phyloP scores from a whole-genome alignment of 2,797 vertebrate species.

The Bradypus variegatus region DNA sequence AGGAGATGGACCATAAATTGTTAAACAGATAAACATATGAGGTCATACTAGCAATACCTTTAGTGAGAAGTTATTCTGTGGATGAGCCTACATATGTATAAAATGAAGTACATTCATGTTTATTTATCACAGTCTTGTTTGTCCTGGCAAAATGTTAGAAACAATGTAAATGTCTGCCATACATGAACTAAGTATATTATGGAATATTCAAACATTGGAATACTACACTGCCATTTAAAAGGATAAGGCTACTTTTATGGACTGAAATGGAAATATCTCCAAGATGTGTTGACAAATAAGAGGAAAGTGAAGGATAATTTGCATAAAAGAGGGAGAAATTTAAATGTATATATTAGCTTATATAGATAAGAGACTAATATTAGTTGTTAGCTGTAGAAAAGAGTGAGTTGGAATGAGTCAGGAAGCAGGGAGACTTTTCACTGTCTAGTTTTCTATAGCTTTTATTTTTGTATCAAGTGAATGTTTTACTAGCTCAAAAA shows the following conservation, averaged over 20 bases:
- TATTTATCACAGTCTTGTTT: background rate
- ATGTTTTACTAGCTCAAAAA: background rate
- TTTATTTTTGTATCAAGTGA: background rate
- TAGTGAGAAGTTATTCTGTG: background rate
- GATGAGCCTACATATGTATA: background rate
- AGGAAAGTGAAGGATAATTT: background rate
- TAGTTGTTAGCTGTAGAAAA: background rate
- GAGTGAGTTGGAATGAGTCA: background rate
- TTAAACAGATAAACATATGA: background rate
- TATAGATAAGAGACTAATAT: background rate
- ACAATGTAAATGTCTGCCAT: background rate
- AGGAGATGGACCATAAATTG: background rate
- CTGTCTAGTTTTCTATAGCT: background rate
- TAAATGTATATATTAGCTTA: background rate
- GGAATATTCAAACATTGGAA: background rate
- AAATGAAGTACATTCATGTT: background rate
- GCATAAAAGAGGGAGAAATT: background rate
- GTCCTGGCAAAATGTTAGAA: background rate
- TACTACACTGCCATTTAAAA: background rate
- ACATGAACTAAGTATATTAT: background rate
- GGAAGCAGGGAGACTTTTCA: background rate
- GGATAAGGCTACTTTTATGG: background rate
- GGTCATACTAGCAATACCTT: background rate
- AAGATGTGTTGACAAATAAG: background rate
- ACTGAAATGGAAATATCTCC: background rate